phyloP scores from a whole-genome alignment of 2,797 vertebrate species.

The Danionella dracula region DNA sequence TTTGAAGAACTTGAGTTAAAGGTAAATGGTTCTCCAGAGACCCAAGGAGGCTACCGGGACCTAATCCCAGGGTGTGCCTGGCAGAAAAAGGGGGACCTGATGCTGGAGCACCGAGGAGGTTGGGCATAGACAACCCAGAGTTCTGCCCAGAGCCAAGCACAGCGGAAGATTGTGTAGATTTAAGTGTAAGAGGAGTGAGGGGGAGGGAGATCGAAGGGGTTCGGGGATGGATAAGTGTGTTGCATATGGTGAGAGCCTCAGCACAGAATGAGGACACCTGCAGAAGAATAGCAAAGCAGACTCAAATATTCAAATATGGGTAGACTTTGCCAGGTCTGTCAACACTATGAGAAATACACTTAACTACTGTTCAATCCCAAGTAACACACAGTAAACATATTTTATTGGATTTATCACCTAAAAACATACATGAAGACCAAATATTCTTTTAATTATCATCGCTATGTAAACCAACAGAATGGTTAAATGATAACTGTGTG shows the following conservation, averaged over 20 bases:
- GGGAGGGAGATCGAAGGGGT: conserved; percentile 68
- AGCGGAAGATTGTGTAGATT: conserved; percentile 55
- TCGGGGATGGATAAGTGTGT: conserved; percentile 78
- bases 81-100: conserved; percentile 57
- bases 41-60: conserved; percentile 61
- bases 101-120: conserved; percentile 65
- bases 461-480: background rate
- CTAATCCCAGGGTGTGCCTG: conserved; percentile 67
- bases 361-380: background rate
- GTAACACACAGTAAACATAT: background rate
- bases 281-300: background rate
- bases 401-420: background rate
- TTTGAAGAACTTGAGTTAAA: conserved; percentile 54
- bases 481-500: background rate
- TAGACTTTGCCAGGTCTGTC: too few species aligned
- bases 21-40: conserved; percentile 68
- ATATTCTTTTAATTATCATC: background rate
- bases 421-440: background rate
- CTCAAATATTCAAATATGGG: too few species aligned
- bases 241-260: conserved; percentile 79
- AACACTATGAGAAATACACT: background rate
- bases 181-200: conserved; percentile 62
- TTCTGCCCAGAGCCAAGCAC: conserved; percentile 58
- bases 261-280: conserved; percentile 84
- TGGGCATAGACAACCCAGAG: conserved; percentile 58